Evolutionary conservation across 2,113 vertebrate genomes (phyloP).

Genomic region (Columbina picui): DNA sequence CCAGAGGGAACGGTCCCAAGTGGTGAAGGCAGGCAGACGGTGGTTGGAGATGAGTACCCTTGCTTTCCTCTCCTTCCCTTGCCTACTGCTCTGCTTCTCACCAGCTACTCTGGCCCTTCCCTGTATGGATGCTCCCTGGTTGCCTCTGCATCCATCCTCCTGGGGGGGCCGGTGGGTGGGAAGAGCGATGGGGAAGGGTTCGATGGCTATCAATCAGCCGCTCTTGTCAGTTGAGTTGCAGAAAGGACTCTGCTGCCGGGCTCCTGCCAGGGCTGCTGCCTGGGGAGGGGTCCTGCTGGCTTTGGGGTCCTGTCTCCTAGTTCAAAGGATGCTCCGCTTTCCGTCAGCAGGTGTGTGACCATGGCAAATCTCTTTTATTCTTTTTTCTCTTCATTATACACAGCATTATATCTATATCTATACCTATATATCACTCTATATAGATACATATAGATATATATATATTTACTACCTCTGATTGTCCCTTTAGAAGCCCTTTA

Average conservation of each 20-base stretch:
- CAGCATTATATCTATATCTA: conserved; percentile 75
- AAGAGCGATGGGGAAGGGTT: not conserved
- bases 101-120: conserved; percentile 31
- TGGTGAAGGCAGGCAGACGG: conserved; percentile 12
- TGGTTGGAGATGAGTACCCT: not conserved
- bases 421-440: conserved; percentile 77
- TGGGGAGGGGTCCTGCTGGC: conserved; percentile 66
- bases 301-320: conserved; percentile 76
- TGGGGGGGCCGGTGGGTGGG: not conserved
- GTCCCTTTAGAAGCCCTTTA: conserved; percentile 90
- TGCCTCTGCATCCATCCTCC: conserved; percentile 42
- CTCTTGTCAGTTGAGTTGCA: conserved; percentile 50
- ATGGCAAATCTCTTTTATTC: conserved; percentile 80
- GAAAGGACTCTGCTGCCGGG: conserved; percentile 64
- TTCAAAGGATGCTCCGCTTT: conserved; percentile 77
- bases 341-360: conserved; percentile 83
- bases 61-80: not conserved
- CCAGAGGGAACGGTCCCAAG: conserved; percentile 11
- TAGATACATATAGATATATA: conserved; percentile 76
- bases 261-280: conserved; percentile 51
- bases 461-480: conserved; percentile 76
- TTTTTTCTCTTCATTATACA: conserved; percentile 80
- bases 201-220: conserved; percentile 23
- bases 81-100: conserved; percentile 34
- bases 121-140: not conserved